Conservation (phyloP, 2,888 invertebrate genomes). For the Cecidostiba fungosa region DNA sequence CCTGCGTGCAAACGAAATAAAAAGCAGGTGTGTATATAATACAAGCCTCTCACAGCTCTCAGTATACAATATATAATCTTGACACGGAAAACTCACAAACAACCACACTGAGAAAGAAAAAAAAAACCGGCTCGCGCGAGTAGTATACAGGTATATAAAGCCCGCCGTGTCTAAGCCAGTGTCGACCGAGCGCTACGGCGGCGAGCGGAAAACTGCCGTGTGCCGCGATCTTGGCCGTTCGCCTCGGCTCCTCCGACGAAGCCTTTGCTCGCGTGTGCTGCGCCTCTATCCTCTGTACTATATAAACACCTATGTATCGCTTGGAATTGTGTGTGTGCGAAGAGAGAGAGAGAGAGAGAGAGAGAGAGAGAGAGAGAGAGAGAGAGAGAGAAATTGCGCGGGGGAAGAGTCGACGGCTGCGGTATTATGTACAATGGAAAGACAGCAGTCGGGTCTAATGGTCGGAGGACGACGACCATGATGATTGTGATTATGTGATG, state of each 20-base stretch:
- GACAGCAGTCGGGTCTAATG: not conserved
- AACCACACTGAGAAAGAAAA: not conserved
- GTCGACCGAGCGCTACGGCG: constrained; percentile 26
- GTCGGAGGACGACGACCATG: not conserved
- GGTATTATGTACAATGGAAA: constrained; percentile 20
- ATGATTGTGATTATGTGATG: not conserved
- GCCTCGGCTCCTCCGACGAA: constrained; percentile 11
- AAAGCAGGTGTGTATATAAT: not conserved
- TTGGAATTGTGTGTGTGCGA: not conserved
- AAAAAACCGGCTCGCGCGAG: not conserved
- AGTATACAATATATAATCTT: not conserved
- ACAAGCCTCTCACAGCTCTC: not conserved
- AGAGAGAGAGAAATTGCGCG: constrained; percentile 42
- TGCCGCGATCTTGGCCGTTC: constrained; percentile 46
- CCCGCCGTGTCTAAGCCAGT: not conserved
- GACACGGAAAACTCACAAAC: too few relatives aligned
- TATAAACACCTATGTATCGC: not conserved
- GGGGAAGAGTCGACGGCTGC: not conserved
- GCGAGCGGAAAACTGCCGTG: constrained; percentile 48
- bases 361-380: constrained; percentile 35
- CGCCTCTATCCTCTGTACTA: not conserved
- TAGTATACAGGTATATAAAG: too few relatives aligned
- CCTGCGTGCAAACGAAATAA: not conserved
- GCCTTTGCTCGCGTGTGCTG: constrained; percentile 18
- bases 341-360: not conserved